Base-by-base conservation (phyloP, 1,140 invertebrate genomes). In the Rhizoglyphus robini region DNA sequence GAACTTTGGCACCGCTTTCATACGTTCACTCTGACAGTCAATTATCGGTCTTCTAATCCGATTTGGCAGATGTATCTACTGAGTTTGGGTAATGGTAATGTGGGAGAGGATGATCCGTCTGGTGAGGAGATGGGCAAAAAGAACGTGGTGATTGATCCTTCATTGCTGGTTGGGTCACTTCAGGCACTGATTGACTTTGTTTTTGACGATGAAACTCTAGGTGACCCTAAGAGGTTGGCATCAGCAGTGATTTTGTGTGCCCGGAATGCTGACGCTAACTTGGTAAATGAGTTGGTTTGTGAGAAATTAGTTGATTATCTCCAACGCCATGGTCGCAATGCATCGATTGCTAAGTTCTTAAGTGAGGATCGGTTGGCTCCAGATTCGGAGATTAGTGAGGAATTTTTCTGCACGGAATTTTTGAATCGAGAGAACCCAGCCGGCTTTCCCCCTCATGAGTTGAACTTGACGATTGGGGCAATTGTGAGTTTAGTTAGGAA, bases 11-110 rank as follows among this genome's bases (percentile, higher is more conserved):
- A 1, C 13, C 15, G 62, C 46, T 32, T 65, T 4, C 27, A 57
- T 25, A 69, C 25, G 18, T 68, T 67, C 4, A 57, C 13, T 5
- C 63, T 72, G 54, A 69, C 23, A 8, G 67, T 30, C 29, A 72
- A 72, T 47, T 69, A 68, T 62, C 48, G 62, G 59, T 29, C 38
- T 15, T 25, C 57, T 60, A 13, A 30, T 57, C 23, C 51, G 13
- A 11, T 30, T 23, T 13, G 11, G 11, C 11, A 30, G 13, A 23
- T 13, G 13, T 57, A 46, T 46, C 41, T 46, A 23, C 41, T 46
- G 41, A 23, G 23, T 15, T 15, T 46, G 23, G 41, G 41, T 23
- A 23, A 46, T 46, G 41, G 41, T 23, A 46, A 46, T 15, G 41
- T 46, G 15, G 41, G 41, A 15, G 15, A 23, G 23, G 41, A 46